Conservation (phyloP, 2,888 invertebrate species). For the Conomelus anceps region DNA sequence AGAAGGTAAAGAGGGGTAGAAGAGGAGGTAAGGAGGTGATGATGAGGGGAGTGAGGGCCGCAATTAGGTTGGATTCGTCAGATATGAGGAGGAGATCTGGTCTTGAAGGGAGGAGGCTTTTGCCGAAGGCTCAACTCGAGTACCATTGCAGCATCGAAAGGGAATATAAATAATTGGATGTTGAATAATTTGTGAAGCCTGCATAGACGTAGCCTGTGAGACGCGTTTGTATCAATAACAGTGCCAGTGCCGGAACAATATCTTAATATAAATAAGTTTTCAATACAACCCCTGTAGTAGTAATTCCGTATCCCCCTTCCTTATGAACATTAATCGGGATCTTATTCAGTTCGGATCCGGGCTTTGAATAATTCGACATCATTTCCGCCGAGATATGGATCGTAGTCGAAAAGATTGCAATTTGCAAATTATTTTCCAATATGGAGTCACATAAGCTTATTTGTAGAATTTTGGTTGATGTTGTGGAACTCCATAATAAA, state of each 20-base stretch:
- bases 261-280: constrained; percentile 12
- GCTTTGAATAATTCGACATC: not conserved
- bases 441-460: not conserved
- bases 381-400: not conserved
- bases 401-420: not conserved
- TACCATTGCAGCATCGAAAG: constrained; percentile 6
- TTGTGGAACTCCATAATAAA: too few species aligned
- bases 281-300: constrained; percentile 2
- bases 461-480: too few species aligned
- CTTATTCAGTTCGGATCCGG: not conserved
- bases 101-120: not conserved
- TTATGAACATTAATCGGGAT: not conserved
- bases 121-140: not conserved
- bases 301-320: not conserved
- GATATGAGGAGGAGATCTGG: not conserved
- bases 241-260: not conserved
- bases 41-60: not conserved
- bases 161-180: constrained; percentile 22
- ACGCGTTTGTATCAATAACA: constrained; percentile 11
- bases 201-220: too few species aligned
- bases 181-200: constrained; percentile 21
- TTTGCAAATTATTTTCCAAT: not conserved
- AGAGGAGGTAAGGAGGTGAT: not conserved
- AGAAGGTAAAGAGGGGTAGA: not conserved
- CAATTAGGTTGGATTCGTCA: not conserved